These are phyloP conservation scores for Chrysaora quinquecirrha DNA, from an alignment of 30 jellyfish, hydroid and myxozoan genomes.

Conservation along the genomic window DNA sequence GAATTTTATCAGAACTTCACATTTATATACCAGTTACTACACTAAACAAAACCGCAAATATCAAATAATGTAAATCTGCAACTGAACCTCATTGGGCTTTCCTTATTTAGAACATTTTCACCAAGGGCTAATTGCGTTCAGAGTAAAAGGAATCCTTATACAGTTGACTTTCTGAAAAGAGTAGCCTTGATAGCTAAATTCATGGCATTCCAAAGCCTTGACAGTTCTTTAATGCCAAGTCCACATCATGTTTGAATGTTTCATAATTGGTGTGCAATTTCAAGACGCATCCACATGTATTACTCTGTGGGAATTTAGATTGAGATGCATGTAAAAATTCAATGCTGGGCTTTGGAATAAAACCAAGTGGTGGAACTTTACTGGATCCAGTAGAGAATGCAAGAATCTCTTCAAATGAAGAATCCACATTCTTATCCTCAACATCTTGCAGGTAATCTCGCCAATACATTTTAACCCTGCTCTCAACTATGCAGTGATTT, in stretches of 20 bases:
- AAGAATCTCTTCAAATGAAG: too few relatives aligned
- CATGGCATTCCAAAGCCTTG: conserved; percentile 21
- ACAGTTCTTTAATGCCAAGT: conserved; percentile 3
- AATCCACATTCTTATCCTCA: not conserved
- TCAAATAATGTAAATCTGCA: not conserved
- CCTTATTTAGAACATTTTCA: not conserved
- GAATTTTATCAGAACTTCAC: too few relatives aligned
- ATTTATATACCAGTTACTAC: not conserved
- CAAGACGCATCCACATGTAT: not conserved
- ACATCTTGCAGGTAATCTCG: conserved; percentile 5
- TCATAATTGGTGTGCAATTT: not conserved
- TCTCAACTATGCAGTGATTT: not conserved
- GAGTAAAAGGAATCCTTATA: not conserved
- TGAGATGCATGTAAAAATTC: too few relatives aligned
- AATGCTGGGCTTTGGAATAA: conserved; percentile 1
- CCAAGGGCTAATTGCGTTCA: not conserved
- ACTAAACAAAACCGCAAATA: not conserved
- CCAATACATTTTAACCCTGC: conserved; percentile 2
- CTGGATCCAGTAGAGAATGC: too few relatives aligned
- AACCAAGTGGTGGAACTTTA: too few relatives aligned
- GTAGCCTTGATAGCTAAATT: not conserved
- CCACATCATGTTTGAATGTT: not conserved
- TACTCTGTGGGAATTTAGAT: too few relatives aligned
- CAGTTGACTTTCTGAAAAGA: not conserved
- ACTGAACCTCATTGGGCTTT: not conserved